Percentiles rank a stretch among this genome's conserved stretches.
These are phyloP conservation scores for Trachymyrmex cornetzi DNA, from an alignment of 1,140 invertebrate species.

Conservation along the genomic window DNA sequence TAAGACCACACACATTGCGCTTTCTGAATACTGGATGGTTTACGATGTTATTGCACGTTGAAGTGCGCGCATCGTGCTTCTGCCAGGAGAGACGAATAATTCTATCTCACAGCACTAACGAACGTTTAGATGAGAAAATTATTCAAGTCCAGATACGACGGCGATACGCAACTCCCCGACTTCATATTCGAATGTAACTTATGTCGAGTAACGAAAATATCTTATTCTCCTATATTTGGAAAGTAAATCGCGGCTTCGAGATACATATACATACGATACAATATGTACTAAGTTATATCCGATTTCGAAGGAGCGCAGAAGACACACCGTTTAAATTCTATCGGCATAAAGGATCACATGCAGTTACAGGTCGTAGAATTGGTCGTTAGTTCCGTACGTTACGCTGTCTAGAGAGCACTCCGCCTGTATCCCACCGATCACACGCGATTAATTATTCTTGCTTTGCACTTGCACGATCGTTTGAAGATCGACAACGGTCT, in stretches of 20 bases:
- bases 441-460: constrained; percentile 78
- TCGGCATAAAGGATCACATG: constrained; percentile 64
- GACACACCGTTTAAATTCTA: constrained; percentile 62
- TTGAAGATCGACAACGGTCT: constrained; percentile 84
- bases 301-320: constrained; percentile 66
- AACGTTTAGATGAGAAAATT: constrained; percentile 68
- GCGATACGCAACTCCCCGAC: constrained; percentile 38
- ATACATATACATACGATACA: constrained; percentile 69
- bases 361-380: constrained; percentile 57
- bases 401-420: constrained; percentile 32
- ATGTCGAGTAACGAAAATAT: constrained; percentile 65
- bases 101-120: constrained; percentile 75
- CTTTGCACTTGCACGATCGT: constrained; percentile 84
- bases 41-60: constrained; percentile 56
- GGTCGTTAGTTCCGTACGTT: constrained; percentile 54
- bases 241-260: constrained; percentile 67
- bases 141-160: constrained; percentile 56
- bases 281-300: constrained; percentile 52
- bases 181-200: constrained; percentile 59
- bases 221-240: constrained; percentile 67
- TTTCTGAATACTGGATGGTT: constrained; percentile 69
- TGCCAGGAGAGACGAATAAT: constrained; percentile 66
- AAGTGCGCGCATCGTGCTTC: constrained; percentile 44
- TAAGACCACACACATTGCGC: constrained; percentile 43
- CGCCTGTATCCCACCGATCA: not conserved